Percentiles rank a stretch among this genome's conserved stretches.
phyloP scores from a whole-genome alignment of 2,797 vertebrate species.

The Acropternis orthonyx region DNA sequence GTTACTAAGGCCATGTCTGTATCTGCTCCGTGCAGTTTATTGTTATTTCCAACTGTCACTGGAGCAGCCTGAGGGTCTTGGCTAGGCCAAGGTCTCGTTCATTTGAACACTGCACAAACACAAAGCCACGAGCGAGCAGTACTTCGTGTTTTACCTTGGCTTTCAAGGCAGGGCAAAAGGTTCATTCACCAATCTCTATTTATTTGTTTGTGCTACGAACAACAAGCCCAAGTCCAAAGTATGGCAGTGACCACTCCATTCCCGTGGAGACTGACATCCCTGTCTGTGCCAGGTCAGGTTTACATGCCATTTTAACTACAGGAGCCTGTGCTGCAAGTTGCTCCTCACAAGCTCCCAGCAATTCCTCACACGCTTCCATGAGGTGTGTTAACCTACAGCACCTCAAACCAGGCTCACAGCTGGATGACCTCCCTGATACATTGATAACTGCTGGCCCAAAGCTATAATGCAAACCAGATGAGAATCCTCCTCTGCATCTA shows the following conservation, averaged over 20 bases:
- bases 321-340: background rate
- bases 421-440: background rate
- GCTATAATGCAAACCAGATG: background rate
- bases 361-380: background rate
- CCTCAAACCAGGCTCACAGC: background rate
- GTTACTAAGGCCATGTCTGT: background rate
- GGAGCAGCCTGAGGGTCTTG: fast-evolving
- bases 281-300: background rate
- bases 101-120: background rate
- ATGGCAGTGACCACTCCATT: background rate
- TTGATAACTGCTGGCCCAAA: background rate
- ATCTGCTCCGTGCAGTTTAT: background rate
- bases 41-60: background rate
- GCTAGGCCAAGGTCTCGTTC: background rate
- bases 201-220: background rate
- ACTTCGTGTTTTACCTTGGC: background rate
- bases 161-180: background rate
- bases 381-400: background rate
- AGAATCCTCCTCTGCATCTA: fast-evolving
- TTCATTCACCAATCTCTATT: background rate
- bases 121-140: fast-evolving
- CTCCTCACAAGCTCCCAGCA: background rate
- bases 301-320: background rate
- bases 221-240: background rate
- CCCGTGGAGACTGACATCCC: fast-evolving